phyloP scores from a whole-genome alignment of 2,888 invertebrate species.

The Hypercompe scribonia region DNA sequence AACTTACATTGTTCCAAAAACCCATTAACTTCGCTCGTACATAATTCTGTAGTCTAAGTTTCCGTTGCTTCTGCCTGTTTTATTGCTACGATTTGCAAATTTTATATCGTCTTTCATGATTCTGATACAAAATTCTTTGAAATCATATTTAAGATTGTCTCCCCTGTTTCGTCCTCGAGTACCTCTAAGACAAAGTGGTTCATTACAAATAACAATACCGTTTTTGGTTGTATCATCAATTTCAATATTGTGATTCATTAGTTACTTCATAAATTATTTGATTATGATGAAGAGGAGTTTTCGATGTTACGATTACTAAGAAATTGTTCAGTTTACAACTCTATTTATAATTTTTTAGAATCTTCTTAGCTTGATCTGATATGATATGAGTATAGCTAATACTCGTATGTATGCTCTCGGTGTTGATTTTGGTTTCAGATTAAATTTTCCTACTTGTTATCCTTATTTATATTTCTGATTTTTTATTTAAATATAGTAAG shows the following conservation, averaged over 20 bases:
- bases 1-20: conserved; percentile 62
- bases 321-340: background rate
- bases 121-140: conserved; percentile 48
- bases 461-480: no score
- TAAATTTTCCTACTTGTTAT: no score
- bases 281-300: background rate
- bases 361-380: no score
- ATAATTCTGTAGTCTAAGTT: conserved; percentile 59
- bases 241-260: background rate
- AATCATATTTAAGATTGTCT: conserved; percentile 44
- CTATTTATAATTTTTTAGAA: background rate
- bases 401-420: background rate
- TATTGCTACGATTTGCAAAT: conserved; percentile 73
- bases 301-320: background rate
- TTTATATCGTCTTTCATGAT: conserved; percentile 64
- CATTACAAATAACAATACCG: conserved; percentile 19
- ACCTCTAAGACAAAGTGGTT: conserved; percentile 34
- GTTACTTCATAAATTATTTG: conserved; percentile 3
- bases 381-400: no score
- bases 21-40: conserved; percentile 57
- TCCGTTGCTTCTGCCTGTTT: conserved; percentile 50
- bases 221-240: conserved; percentile 13
- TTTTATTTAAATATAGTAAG: no score
- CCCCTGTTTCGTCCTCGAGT: conserved; percentile 42
- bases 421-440: background rate